Evolutionary conservation across 2,888 invertebrate genomes (phyloP), one percentile per base, ranked within the genome.

Genomic region (Tetragonisca angustula): DNA sequence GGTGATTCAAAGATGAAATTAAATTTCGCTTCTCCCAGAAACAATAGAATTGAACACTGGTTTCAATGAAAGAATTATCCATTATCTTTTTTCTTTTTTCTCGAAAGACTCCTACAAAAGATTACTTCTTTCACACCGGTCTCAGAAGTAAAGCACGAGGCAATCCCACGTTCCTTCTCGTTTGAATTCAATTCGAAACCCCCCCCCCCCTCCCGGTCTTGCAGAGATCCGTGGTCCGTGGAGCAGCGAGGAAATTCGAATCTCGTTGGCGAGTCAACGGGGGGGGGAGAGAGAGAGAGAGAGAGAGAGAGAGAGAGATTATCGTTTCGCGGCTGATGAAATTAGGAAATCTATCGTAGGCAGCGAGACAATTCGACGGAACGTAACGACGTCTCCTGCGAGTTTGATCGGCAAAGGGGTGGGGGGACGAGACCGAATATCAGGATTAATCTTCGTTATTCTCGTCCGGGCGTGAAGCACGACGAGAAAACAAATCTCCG

Each of bases 391-490:
- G 62, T 69, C 59, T 64, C 65, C 56, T 59, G 24, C 61, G 61
- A 4, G 36, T n/a, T 49, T 27, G 54, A 56, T 4, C n/a, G 15
- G 9, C 21, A 19, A 15, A 27, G 27, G 24, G 11, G 56, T 3
- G 32, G 0, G 32, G 4, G 32, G 32, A 0, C 32, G 32, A 32
- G 24, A 61, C 19, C 77, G 65, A 74, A 77, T 75, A 78, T 69
- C 78, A n/a, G 76, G 73, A 88, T 88, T 87, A 89, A 89, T 89
- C 86, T 82, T 88, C 87, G 85, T 87, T 89, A 83, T 84, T 88
- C 79, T 76, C 82, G 83, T 78, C 79, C 78, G 36, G 79, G 80
- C 87, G 78, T 81, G 84, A 89, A 81, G 75, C 70, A 79, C 83
- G 82, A 86, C 64, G 76, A 80, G 85, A 83, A 89, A 88, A 89